phyloP scores from a whole-genome alignment of 2,797 vertebrate genomes.

The Acipenser ruthenus region DNA sequence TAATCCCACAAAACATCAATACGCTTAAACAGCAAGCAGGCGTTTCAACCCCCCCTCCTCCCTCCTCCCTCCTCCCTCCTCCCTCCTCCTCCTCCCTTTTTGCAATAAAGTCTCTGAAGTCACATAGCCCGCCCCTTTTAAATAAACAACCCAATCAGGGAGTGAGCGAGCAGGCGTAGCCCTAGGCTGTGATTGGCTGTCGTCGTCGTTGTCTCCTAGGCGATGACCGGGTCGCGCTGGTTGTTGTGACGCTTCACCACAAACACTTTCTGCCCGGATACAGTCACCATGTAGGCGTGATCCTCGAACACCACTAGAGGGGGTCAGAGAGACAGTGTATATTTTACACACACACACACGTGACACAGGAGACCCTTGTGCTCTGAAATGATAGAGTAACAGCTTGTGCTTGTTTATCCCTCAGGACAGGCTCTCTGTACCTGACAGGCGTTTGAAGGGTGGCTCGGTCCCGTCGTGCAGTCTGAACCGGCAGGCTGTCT shows the following conservation, averaged over 20 bases:
- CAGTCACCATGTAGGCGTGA: constrained; percentile 71
- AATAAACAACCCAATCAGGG: no score
- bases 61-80: no score
- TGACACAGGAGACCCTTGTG: not conserved
- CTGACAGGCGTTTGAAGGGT: constrained; percentile 80
- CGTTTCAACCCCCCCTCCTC: no score
- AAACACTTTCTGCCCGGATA: constrained; percentile 83
- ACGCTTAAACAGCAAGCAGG: no score
- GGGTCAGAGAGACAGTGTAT: not conserved
- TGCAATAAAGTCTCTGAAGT: no score
- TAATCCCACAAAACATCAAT: no score
- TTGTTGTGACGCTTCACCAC: constrained; percentile 86
- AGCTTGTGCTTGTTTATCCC: no score
- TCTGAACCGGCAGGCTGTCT: constrained; percentile 70
- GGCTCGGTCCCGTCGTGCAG: constrained; percentile 57
- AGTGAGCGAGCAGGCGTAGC: no score
- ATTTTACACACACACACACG: not conserved
- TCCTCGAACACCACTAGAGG: constrained; percentile 80
- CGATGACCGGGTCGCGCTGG: constrained; percentile 65
- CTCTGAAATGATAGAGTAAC: not conserved
- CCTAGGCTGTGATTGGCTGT: no score
- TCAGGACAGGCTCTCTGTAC: constrained; percentile 31
- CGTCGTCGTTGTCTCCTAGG: constrained; percentile 34
- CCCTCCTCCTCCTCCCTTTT: no score
- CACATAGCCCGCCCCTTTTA: no score